Evolutionary conservation across 2,888 invertebrate genomes (phyloP), one percentile per base, ranked within the genome.

Genomic region (Aquatica leii): DNA sequence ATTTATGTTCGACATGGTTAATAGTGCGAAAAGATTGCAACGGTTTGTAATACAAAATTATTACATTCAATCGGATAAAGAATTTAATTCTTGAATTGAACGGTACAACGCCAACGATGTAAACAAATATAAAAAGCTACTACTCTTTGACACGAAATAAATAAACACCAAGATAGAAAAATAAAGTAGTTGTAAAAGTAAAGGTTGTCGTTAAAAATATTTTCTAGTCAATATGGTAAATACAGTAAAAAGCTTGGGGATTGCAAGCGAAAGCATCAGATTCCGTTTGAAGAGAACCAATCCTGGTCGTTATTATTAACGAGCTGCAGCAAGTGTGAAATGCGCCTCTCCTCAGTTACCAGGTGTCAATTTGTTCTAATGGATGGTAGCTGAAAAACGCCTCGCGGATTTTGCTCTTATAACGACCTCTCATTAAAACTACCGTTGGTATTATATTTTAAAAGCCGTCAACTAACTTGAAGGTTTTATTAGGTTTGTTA

Each of bases 331-430:
- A 74, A 74, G 73, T 70, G 71, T 69, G 71, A 69, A 70, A 69
- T 70, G 74, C 68, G 69, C 71, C 68, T 69, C 66, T 69, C 73
- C 73, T 75, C 77, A 75, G 77, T 76, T 76, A 77, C 79, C 79
- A 82, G 81, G 81, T 82, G 82, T 81, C 82, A 82, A 82, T 82
- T 82, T 82, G 81, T 82, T 81, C 80, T 82, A 82, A 82, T 81
- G 80, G 80, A 82, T 82, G 81, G 81, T 77, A 76, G 71, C 68
- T 71, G 72, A 73, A 74, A 74, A 75, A 73, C 69, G 72, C 73
- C 71, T 69, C 69, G 71, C 69, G 73, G 72, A 71, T 73, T 73
- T 70, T 67, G 69, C 71, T 70, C 71, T 72, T 75, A 73, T 74
- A 74, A 74, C 74, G 73, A 74, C 69, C 71, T 71, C 75, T 75